A percentile compares a stretch with the other conserved stretches of the same genome.
Conservation (phyloP, 2,797 vertebrate species). For the Tamandua tetradactyla region DNA sequence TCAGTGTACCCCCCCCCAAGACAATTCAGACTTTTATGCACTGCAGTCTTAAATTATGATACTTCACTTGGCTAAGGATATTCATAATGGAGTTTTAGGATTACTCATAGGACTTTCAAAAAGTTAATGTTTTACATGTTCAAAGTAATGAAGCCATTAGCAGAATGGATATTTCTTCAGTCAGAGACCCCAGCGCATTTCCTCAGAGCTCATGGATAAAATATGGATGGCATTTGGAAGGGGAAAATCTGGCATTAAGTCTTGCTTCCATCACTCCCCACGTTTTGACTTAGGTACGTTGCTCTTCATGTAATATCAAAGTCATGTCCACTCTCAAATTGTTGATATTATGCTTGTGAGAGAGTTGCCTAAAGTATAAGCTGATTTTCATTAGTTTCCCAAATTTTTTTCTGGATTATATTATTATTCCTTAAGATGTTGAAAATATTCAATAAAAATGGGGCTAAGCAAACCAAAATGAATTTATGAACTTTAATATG, state of each 20-base stretch:
- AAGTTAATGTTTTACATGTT: background rate
- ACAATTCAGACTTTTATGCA: background rate
- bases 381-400: background rate
- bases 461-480: background rate
- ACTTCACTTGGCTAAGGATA: background rate
- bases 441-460: background rate
- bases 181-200: background rate
- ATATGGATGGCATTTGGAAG: background rate
- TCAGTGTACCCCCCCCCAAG: background rate
- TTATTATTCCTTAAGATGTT: background rate
- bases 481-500: background rate
- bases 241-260: background rate
- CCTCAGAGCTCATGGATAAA: background rate
- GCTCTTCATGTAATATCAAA: background rate
- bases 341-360: background rate
- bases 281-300: background rate
- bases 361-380: background rate
- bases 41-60: background rate
- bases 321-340: background rate
- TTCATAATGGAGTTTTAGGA: background rate
- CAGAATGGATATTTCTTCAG: background rate
- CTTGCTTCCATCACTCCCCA: background rate
- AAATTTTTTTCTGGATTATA: background rate
- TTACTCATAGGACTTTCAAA: background rate
- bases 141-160: background rate